Evolutionary conservation across 2,888 invertebrate genomes (phyloP).

Genomic region (Lepidocyrtoides sp.): DNA sequence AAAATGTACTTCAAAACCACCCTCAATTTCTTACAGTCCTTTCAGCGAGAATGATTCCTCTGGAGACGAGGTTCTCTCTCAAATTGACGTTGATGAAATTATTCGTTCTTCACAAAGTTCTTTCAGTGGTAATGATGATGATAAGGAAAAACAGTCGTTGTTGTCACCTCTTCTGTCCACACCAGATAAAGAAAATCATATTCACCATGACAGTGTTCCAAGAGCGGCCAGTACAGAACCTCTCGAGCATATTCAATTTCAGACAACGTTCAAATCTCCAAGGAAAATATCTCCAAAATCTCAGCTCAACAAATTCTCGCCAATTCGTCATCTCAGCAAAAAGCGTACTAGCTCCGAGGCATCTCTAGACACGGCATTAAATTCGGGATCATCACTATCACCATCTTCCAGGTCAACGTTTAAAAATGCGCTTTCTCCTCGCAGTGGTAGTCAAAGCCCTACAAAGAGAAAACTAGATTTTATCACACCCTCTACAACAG

Average conservation of each 20-base stretch:
- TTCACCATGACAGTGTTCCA: background rate
- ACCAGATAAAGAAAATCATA: conserved; percentile 23
- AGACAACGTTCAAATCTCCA: conserved; percentile 11
- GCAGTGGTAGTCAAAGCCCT: background rate
- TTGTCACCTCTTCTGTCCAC: conserved; percentile 18
- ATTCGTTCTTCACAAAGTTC: conserved; percentile 55
- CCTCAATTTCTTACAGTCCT: background rate
- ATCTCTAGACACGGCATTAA: background rate
- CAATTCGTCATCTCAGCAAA: conserved; percentile 71
- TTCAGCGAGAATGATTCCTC: background rate
- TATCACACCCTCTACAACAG: background rate
- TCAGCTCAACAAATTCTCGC: conserved; percentile 77
- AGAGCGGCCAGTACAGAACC: too few relatives aligned
- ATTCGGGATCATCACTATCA: background rate
- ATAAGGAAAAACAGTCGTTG: background rate
- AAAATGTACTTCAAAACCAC: background rate
- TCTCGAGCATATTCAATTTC: background rate
- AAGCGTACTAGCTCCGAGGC: conserved; percentile 63
- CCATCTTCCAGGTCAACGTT: background rate
- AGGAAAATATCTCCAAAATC: conserved; percentile 70
- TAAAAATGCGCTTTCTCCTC: background rate
- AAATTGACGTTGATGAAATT: conserved; percentile 48
- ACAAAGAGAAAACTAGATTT: conserved; percentile 59
- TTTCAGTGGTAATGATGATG: background rate
- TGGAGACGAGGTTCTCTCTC: conserved; percentile 39